Conservation (phyloP, 2,113 vertebrate genomes). For the Scophthalmus maximus region DNA sequence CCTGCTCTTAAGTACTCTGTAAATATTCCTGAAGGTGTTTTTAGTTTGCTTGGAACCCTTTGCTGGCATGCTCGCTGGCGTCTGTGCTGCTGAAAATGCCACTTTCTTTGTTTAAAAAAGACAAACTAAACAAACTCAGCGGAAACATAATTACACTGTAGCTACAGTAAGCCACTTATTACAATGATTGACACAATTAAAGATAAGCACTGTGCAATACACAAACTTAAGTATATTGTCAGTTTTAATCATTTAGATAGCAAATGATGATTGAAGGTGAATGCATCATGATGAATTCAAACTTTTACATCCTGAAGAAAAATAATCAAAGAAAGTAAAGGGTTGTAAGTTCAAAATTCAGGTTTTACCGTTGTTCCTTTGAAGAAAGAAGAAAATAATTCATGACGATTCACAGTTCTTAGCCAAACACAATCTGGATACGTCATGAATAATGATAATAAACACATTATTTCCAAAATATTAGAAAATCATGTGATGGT, state of each 20-base stretch:
- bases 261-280: conserved; percentile 27
- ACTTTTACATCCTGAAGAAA: conserved; percentile 1
- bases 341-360: too few relatives aligned
- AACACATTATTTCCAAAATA: too few relatives aligned
- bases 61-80: conserved; percentile 3
- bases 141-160: conserved; percentile 46
- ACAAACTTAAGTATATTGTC: conserved; percentile 18
- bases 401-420: too few relatives aligned
- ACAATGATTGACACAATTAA: conserved; percentile 57
- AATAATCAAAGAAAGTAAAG: too few relatives aligned
- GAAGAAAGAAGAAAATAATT: too few relatives aligned
- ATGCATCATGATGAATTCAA: conserved; percentile 1
- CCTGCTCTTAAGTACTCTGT: conserved; percentile 53
- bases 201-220: conserved; percentile 31
- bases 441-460: too few relatives aligned
- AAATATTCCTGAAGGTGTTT: conserved; percentile 73
- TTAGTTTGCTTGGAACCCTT: too few relatives aligned
- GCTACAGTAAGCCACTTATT: conserved; percentile 49
- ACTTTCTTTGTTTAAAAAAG: conserved; percentile 64
- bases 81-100: conserved; percentile 43
- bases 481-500: too few relatives aligned
- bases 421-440: too few relatives aligned
- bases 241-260: conserved; percentile 30
- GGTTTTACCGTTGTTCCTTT: too few relatives aligned
- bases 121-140: conserved; percentile 44